Conservation (phyloP, 2,113 vertebrate species). For the Crotalus tigris region DNA sequence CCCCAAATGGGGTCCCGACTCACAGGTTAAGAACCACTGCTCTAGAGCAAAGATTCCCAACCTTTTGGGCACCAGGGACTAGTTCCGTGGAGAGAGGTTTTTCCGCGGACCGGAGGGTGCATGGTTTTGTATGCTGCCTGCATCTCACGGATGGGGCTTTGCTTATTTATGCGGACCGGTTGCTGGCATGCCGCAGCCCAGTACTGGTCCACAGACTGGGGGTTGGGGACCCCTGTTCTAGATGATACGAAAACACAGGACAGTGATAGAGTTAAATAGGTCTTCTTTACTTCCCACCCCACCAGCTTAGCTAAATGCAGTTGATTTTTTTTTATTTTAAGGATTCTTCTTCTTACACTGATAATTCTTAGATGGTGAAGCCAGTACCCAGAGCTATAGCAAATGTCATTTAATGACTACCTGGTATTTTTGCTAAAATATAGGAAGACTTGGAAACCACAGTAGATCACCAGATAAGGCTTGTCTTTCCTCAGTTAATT, state of each 20-base stretch:
- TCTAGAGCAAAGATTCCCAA: no score
- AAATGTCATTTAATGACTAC: not conserved
- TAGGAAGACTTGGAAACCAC: not conserved
- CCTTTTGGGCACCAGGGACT: no score
- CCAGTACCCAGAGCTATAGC: not conserved
- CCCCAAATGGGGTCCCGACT: no score
- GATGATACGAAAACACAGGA: not conserved
- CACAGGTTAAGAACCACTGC: no score
- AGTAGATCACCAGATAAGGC: not conserved
- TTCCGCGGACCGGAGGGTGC: no score
- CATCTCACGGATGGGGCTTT: no score
- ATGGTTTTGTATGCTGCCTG: no score
- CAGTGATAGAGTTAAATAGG: not conserved
- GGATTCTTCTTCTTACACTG: not conserved
- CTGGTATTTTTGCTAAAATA: not conserved
- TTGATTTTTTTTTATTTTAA: not conserved
- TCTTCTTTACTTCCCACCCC: not conserved
- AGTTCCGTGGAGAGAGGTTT: no score
- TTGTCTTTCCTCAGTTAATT: rapidly evolving
- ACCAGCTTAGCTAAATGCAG: not conserved
- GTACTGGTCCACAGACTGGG: no score
- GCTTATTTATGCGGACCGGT: no score
- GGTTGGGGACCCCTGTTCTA: not conserved
- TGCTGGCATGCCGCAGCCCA: no score
- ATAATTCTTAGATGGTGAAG: not conserved